Evolutionary conservation across 1,140 invertebrate genomes (phyloP).

Genomic region (Acromyrmex echinatior): DNA sequence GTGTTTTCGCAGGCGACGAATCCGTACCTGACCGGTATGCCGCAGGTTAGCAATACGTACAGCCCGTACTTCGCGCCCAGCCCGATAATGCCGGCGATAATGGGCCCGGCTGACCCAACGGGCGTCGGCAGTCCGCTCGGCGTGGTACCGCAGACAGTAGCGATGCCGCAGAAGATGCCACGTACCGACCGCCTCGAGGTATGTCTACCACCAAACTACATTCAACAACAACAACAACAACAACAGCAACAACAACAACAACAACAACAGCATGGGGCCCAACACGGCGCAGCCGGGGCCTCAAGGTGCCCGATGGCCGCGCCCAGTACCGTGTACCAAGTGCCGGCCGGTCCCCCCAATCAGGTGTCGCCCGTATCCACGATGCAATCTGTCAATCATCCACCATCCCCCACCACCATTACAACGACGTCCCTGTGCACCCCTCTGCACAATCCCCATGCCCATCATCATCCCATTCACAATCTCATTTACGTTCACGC

Average conservation of each 20-base stretch:
- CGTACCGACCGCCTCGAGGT: constrained; percentile 98
- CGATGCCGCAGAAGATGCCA: constrained; percentile 96
- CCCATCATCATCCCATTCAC: constrained; percentile 83
- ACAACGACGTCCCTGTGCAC: constrained; percentile 82
- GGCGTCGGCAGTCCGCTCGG: constrained; percentile 90
- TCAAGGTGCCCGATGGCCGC: constrained; percentile 83
- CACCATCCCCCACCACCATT: constrained; percentile 81
- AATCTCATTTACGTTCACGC: constrained; percentile 86
- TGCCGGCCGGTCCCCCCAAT: constrained; percentile 85
- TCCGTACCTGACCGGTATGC: constrained; percentile 95
- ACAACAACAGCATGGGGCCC: constrained; percentile 83
- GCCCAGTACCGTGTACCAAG: constrained; percentile 84
- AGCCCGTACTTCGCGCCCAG: constrained; percentile 95
- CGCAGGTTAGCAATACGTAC: constrained; percentile 93
- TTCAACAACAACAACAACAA: constrained; percentile 81
- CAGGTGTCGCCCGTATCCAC: constrained; percentile 86
- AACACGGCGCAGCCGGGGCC: constrained; percentile 83
- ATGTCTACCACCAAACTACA: constrained; percentile 88
- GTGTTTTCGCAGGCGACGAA: constrained; percentile 92
- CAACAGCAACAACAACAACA: constrained; percentile 69
- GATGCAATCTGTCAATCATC: constrained; percentile 86
- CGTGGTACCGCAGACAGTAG: constrained; percentile 94
- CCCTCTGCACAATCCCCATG: constrained; percentile 83
- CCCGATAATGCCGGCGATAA: constrained; percentile 93
- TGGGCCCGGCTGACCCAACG: constrained; percentile 93